Evolutionary conservation across 2,888 invertebrate species (phyloP).

Genomic region (Caradrina kadenii): DNA sequence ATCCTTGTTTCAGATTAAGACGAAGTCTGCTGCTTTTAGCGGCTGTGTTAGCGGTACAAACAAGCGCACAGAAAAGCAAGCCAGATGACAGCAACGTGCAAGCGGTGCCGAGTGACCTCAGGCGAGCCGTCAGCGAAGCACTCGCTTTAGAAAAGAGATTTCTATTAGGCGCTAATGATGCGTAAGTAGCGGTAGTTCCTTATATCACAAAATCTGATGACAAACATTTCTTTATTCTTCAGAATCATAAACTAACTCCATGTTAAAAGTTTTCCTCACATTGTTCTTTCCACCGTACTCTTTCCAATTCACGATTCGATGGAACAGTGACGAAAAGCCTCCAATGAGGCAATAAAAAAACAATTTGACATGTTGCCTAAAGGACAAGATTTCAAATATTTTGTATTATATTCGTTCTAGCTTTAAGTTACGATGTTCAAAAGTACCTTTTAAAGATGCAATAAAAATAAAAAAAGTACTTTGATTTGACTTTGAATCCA

Average conservation of each 20-base stretch:
- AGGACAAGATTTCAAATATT: not conserved
- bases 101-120: constrained; percentile 85
- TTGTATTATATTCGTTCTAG: too few relatives aligned
- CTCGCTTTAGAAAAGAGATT: constrained; percentile 84
- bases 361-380: not conserved
- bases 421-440: too few relatives aligned
- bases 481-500: not conserved
- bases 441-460: too few relatives aligned
- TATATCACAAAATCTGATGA: not conserved
- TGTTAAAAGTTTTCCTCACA: too few relatives aligned
- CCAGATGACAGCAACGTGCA: constrained; percentile 79
- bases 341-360: not conserved
- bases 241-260: too few relatives aligned
- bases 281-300: too few relatives aligned
- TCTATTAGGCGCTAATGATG: constrained; percentile 80
- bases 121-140: constrained; percentile 86
- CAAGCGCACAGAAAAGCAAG: constrained; percentile 78
- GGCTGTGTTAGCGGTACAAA: constrained; percentile 70
- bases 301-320: too few relatives aligned
- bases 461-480: too few relatives aligned
- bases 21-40: constrained; percentile 80
- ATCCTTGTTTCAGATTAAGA: constrained; percentile 81
- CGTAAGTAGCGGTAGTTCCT: constrained; percentile 74
- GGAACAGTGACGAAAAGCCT: too few relatives aligned
- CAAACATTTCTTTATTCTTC: too few relatives aligned